Base-by-base conservation (phyloP, 1,140 invertebrate species). In the Drosophila parvula region DNA sequence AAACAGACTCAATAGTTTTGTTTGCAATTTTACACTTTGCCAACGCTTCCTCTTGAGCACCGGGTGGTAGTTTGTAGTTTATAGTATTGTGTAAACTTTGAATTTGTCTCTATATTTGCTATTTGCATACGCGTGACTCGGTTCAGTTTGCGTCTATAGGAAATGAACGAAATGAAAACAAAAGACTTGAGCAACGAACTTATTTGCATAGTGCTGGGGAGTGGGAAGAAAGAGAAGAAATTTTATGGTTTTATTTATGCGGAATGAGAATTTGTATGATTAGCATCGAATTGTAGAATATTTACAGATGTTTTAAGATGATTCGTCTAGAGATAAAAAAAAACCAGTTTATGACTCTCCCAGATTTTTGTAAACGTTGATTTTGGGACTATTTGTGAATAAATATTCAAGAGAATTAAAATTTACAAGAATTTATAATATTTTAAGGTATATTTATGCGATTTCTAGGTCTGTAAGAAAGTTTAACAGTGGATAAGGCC, bases 81-180 rank as follows among this genome's bases (percentile, higher is more conserved):
- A n/a, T n/a, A n/a, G 16, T 45, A 58, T 76, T 69, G 40, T 58
- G 75, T 50, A 62, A 75, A 64, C 67, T 36, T 43, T 73, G 27
- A 41, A 59, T 50, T 47, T 47, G 41, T 60, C 44, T 63, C 50
- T 48, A n/a, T 48, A 55, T 55, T 55, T 55, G 51, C 32, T 27
- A 78, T 82, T 82, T 70, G 44, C 75, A 79, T 63, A 74, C 45
- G 79, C 57, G 53, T 74, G 70, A 47, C 62, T 59, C 16, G 65
- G 58, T 32, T 56, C 47, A 27, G 61, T 51, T 58, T 43, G 28
- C 22, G 45, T 53, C 68, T 22, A 58, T 36, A 48, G 69, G 51
- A 73, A 73, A 45, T 41, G 51, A 59, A 58, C 22, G 58, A 28
- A 27, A n/a, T 4, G 43, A 34, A 60, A 48, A 74, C 73, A 79